phyloP scores from a whole-genome alignment of 2,888 invertebrate genomes.

The Pinctada fucata region DNA sequence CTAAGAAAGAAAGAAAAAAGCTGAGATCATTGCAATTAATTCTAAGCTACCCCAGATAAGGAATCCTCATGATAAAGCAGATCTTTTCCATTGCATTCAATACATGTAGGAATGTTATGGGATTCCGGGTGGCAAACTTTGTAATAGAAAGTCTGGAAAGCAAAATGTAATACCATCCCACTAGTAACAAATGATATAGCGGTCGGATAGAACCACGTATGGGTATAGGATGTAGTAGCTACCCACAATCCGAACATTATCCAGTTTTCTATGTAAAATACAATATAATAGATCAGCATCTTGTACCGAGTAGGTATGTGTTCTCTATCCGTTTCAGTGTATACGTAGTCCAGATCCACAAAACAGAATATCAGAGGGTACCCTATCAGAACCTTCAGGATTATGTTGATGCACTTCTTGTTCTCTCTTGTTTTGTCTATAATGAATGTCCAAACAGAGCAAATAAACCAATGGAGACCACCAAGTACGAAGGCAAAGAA shows the following conservation, averaged over 20 bases:
- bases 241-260: background rate
- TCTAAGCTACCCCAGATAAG: too few relatives aligned
- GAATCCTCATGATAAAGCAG: background rate
- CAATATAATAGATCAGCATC: background rate
- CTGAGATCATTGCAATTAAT: too few relatives aligned
- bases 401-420: background rate
- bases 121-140: background rate
- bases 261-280: background rate
- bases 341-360: conserved; percentile 2
- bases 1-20: too few relatives aligned
- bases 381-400: conserved; percentile 1
- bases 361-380: conserved; percentile 5
- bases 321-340: background rate
- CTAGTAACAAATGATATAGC: background rate
- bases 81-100: background rate
- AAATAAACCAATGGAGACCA: conserved; percentile 1
- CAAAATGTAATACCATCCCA: background rate
- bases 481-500: background rate
- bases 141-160: background rate
- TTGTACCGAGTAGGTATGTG: conserved; percentile 3
- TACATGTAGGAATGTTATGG: background rate
- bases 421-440: background rate
- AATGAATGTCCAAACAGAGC: background rate
- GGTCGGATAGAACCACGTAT: background rate
- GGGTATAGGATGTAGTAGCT: background rate